Evolutionary conservation across 2,797 vertebrate species (phyloP), one percentile per base, ranked within the genome.

Genomic region (Columba guinea): DNA sequence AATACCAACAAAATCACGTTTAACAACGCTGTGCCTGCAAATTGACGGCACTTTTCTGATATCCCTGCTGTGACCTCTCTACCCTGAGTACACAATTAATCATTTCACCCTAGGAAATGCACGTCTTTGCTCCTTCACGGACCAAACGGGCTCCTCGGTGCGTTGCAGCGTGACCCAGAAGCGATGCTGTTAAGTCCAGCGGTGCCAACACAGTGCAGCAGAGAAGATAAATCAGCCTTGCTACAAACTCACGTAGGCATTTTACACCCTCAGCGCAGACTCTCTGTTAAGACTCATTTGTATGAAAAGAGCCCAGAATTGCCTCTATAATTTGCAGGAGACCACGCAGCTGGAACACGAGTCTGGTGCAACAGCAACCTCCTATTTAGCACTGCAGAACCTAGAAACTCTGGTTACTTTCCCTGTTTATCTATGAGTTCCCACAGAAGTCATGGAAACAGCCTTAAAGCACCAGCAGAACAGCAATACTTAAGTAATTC

Each of bases 1-100:
- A 74, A 32, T 5, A 10, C 34, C 79, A 32, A 11, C 2, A 2
- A 35, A 65, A 44, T 13, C 0, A 0, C 6, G 3, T 70, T 73
- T 16, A 55, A 58, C 60, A 53, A 0, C 74, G 28, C 24, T 5
- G 1, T 16, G 28, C 51, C 56, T 60, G 75, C 53, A 82, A 76
- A 77, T 11, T 34, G 48, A 34, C 26, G 63, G 35, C 71, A 63
- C 24, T 48, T 84, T 52, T 44, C 73, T 51, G 44, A 64, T 53
- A 53, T 16, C 46, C 35, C 52, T 59, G 60, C 76, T 39, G 80
- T 62, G 64, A 91, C 71, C 78, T 76, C 63, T 2, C 0, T 3
- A 51, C 26, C 64, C 48, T 46, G n/a, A 9, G 9, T 23, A 48
- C 5, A 55, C 70, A 79, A 48, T 87, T 37, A 64, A 81, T 74